Base-by-base conservation (phyloP, 2,113 vertebrate genomes). In the Ctenomys sociabilis region DNA sequence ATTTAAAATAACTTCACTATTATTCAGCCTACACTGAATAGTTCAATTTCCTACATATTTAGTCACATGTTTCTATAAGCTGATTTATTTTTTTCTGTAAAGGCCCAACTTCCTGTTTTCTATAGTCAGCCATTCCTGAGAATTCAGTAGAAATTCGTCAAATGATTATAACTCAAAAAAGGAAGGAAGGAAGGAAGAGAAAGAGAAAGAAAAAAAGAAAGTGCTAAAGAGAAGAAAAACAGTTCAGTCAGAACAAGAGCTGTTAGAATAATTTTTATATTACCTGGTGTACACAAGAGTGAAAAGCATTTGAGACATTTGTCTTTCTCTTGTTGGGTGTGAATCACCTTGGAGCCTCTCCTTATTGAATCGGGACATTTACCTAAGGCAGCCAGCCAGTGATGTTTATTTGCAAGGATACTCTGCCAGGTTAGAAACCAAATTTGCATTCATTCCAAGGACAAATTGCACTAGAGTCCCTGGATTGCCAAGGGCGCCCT, bases 391-490 rank as follows among this genome's bases (percentile, higher is more conserved):
- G 93, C 85, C 75, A 95, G 97, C 97, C 97, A 98, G 92, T 78
- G 66, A 80, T 96, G 96, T 95, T 97, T 96, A 96, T 98, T 97
- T 97, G 97, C 95, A 96, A 96, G 85, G 85, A 92, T 88, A 95
- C 90, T 96, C 88, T 97, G 97, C 97, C 97, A 98, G 97, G 90
- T 97, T 96, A 93, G 93, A 92, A 95, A 95, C 93, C 93, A 96
- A 89, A 98, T 97, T 98, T 98, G 97, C 97, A 96, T 96, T 93
- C 95, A 95, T 97, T 97, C 97, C 96, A 97, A 93, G 93, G 97
- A 97, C 92, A 97, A 97, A 97, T 92, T 92, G 90, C 92, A 78
- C 90, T 70, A 75, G 24, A 90, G 52, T 93, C 90, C 63, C 95
- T 64, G 90, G 45, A 94, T 88, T 92, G 96, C 96, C 92, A 96